Evolutionary conservation across 2,797 vertebrate species (phyloP).

Genomic region (Neomorphus geoffroyi): DNA sequence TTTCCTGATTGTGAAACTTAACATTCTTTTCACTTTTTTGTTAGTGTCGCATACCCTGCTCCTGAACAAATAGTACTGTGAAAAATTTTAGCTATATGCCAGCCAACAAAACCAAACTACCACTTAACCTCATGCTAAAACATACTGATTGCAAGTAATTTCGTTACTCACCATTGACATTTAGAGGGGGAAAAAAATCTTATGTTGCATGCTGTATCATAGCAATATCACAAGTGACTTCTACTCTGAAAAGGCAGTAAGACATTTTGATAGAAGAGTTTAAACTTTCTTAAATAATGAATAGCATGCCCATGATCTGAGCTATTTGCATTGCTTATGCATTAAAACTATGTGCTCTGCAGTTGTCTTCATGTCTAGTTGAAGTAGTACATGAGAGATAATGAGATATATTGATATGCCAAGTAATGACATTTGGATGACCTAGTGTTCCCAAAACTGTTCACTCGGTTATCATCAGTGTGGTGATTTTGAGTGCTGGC

Average conservation of each 20-base stretch:
- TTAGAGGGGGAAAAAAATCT: neutral
- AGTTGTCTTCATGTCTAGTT: neutral
- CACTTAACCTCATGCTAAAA: neutral
- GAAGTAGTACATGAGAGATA: neutral
- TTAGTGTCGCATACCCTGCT: neutral
- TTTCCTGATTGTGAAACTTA: constrained; percentile 55
- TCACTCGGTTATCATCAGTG: neutral
- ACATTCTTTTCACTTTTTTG: constrained; percentile 40
- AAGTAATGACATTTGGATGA: constrained; percentile 37
- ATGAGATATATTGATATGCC: constrained; percentile 3
- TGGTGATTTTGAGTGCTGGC: constrained; percentile 17
- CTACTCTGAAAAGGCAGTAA: neutral
- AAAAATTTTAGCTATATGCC: neutral
- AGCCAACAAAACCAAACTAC: neutral
- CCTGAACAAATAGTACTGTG: neutral
- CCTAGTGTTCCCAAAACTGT: constrained; percentile 15
- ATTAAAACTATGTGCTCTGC: neutral
- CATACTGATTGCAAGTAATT: neutral
- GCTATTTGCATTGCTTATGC: neutral
- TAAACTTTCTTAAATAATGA: neutral
- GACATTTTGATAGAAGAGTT: neutral
- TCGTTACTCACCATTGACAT: neutral
- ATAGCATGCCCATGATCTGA: neutral
- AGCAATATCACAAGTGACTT: neutral
- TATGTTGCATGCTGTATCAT: neutral